Percentiles rank a stretch among this genome's conserved stretches.
phyloP scores from a whole-genome alignment of 2,797 vertebrate species.

The Macroramphosus scolopax region DNA sequence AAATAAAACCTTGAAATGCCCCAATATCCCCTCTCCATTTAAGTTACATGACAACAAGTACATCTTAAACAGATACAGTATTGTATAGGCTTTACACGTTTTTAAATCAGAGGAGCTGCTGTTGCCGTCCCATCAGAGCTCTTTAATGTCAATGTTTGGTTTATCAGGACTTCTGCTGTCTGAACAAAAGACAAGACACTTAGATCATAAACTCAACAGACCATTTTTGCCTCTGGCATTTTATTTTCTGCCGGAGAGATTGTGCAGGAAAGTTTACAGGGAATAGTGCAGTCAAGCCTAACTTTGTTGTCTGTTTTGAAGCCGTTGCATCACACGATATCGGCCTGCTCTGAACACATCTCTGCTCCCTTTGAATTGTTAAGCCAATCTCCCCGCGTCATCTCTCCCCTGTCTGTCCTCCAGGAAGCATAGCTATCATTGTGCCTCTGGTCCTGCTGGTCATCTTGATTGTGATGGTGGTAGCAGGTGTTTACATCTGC shows the following conservation, averaged over 20 bases:
- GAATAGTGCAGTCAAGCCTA: too few relatives aligned
- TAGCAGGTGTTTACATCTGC: constrained; percentile 93
- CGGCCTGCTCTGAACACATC: constrained; percentile 35
- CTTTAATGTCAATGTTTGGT: neutral
- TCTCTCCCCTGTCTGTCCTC: constrained; percentile 46
- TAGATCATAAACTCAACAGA: too few relatives aligned
- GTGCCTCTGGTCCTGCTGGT: constrained; percentile 95
- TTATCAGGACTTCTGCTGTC: neutral
- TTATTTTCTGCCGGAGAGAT: too few relatives aligned
- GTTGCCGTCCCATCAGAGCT: neutral
- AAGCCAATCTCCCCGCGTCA: constrained; percentile 1
- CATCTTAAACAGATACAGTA: too few relatives aligned
- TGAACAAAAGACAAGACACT: too few relatives aligned
- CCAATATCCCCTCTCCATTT: too few relatives aligned
- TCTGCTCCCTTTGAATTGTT: constrained; percentile 35
- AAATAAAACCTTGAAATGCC: neutral
- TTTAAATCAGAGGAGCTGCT: constrained; percentile 24
- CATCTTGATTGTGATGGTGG: constrained; percentile 91
- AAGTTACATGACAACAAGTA: too few relatives aligned
- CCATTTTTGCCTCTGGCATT: too few relatives aligned
- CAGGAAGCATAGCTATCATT: constrained; percentile 97
- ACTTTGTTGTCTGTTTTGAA: too few relatives aligned
- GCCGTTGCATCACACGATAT: too few relatives aligned
- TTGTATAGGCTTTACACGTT: too few relatives aligned
- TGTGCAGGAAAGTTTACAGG: too few relatives aligned